Conservation (phyloP, 2,797 vertebrate genomes). For the Astyanax mexicanus region DNA sequence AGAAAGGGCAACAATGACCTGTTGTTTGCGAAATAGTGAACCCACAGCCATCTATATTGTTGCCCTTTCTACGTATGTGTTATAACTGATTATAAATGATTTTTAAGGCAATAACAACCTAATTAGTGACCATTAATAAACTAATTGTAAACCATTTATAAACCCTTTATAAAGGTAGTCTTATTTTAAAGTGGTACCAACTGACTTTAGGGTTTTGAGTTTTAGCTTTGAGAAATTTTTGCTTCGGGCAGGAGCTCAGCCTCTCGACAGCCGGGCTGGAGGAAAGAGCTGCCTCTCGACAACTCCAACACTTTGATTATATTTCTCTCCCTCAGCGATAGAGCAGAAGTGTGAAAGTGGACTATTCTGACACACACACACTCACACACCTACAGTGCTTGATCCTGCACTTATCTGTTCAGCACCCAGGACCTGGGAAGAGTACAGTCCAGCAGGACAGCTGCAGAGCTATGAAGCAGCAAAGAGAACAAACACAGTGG, state of each 20-base stretch:
- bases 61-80: too few relatives aligned
- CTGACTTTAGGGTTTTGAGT: too few relatives aligned
- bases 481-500: neutral
- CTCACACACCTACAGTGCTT: neutral
- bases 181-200: too few relatives aligned
- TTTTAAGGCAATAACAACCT: too few relatives aligned
- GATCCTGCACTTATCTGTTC: conserved; percentile 52
- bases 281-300: neutral
- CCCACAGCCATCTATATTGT: too few relatives aligned
- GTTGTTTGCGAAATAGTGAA: too few relatives aligned
- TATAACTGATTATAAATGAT: too few relatives aligned
- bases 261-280: neutral
- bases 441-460: conserved; percentile 20
- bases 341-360: neutral
- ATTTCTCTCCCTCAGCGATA: neutral
- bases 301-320: neutral
- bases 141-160: too few relatives aligned
- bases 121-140: too few relatives aligned
- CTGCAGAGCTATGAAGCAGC: conserved; percentile 27
- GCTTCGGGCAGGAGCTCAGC: neutral
- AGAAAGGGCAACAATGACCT: too few relatives aligned
- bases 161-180: too few relatives aligned
- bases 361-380: neutral
- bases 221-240: neutral
- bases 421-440: neutral